Percentiles rank a stretch among this genome's conserved stretches.
Conservation (phyloP, 2,797 vertebrate genomes). For the Hippocampus kuda region DNA sequence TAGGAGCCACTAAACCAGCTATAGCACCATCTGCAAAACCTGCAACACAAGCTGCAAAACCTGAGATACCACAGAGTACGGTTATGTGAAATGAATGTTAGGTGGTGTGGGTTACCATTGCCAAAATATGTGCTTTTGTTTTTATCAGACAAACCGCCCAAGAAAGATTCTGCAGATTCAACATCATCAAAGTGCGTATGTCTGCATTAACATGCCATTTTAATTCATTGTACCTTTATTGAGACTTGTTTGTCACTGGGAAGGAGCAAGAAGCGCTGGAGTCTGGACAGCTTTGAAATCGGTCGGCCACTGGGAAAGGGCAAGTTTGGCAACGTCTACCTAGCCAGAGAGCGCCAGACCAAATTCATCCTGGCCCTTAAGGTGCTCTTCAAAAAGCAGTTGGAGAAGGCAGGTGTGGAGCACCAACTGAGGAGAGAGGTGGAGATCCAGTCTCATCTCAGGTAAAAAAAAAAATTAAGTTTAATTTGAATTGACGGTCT, state of each 20-base stretch:
- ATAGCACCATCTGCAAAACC: slow-evolving; percentile 6
- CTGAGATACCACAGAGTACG: slow-evolving; percentile 53
- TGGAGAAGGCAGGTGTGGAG: slow-evolving; percentile 92
- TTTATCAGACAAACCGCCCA: slow-evolving; percentile 42
- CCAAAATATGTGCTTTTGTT: neutral
- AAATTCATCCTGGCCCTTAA: slow-evolving; percentile 96
- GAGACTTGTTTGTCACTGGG: neutral
- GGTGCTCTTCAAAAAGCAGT: slow-evolving; percentile 90
- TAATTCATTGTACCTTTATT: neutral
- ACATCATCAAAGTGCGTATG: slow-evolving; percentile 46
- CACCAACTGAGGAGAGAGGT: slow-evolving; percentile 93
- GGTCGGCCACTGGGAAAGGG: slow-evolving; percentile 93
- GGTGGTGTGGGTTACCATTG: neutral
- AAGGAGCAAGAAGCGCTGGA: slow-evolving; percentile 77
- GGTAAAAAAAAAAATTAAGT: slow-evolving; percentile 55
- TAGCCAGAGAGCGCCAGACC: slow-evolving; percentile 86
- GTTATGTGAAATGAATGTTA: neutral
- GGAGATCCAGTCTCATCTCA: slow-evolving; percentile 97
- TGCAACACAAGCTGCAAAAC: slow-evolving; percentile 27
- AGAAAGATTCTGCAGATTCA: slow-evolving; percentile 7
- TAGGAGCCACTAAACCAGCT: slow-evolving; percentile 13
- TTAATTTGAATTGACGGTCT: neutral
- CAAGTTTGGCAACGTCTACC: slow-evolving; percentile 95
- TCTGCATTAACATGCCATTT: neutral
- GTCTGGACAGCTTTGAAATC: slow-evolving; percentile 91